A percentile compares a stretch with the other conserved stretches of the same genome.
These are phyloP conservation scores for Melanophora roralis DNA, from an alignment of 2,888 invertebrate species.

Conservation along the genomic window DNA sequence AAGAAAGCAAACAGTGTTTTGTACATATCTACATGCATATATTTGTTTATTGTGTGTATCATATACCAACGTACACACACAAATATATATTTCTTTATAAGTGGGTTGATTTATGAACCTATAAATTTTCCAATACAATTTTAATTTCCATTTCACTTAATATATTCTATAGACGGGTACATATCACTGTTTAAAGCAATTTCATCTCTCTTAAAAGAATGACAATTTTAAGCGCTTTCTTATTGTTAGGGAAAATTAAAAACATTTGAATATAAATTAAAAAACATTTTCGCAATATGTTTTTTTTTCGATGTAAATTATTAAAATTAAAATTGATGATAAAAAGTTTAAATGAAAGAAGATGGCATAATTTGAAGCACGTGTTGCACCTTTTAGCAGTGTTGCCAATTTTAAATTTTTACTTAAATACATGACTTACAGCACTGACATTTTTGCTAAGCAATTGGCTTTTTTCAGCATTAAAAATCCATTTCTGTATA, in stretches of 20 bases:
- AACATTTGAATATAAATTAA: conserved; percentile 8
- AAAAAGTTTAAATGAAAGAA: no score
- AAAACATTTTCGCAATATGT: conserved; percentile 33
- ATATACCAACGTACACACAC: no score
- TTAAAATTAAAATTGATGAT: conserved; percentile 9
- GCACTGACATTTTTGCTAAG: no score
- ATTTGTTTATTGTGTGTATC: no score
- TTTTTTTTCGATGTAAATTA: background rate
- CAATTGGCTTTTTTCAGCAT: no score
- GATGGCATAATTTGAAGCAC: background rate
- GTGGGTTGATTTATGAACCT: conserved; percentile 59
- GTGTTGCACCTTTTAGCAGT: no score
- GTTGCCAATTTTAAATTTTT: no score
- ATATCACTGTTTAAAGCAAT: conserved; percentile 13
- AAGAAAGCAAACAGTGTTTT: no score
- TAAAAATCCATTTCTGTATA: no score
- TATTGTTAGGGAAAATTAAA: conserved; percentile 2
- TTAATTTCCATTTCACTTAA: conserved; percentile 54
- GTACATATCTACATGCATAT: no score
- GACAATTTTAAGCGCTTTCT: conserved; percentile 25
- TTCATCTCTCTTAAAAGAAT: conserved; percentile 16
- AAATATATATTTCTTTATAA: conserved; percentile 39
- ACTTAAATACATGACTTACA: no score
- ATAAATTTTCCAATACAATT: conserved; percentile 59
- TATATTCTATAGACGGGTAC: conserved; percentile 2